Conservation (phyloP, 2,797 vertebrate species). For the Aselliscus stoliczkanus region DNA sequence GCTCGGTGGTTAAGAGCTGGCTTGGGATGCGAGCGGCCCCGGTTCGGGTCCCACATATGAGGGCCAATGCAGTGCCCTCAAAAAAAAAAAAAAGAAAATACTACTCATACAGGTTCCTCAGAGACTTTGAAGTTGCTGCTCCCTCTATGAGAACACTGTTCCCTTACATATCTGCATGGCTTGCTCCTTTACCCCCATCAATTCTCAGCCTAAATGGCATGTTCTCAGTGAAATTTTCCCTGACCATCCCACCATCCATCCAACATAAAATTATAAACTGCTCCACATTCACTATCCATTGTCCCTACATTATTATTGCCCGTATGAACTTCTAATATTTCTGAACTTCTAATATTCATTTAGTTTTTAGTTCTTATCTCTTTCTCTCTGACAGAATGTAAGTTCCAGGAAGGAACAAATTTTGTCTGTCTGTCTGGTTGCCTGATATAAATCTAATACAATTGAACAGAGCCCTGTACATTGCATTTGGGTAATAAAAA, state of each 20-base stretch:
- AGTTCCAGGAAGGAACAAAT: background rate
- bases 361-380: background rate
- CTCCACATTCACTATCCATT: background rate
- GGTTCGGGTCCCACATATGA: no score
- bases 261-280: background rate
- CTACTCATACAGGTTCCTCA: background rate
- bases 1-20: no score
- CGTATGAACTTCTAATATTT: background rate
- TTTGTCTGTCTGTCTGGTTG: background rate
- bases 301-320: background rate
- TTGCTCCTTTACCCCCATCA: background rate
- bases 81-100: no score
- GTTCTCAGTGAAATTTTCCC: background rate
- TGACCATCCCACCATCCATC: background rate
- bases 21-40: no score
- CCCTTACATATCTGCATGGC: background rate
- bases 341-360: background rate
- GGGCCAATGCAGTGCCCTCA: no score
- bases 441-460: background rate
- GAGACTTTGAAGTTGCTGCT: background rate
- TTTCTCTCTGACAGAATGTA: background rate
- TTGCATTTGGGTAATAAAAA: background rate
- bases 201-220: background rate
- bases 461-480: background rate
- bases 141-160: background rate